phyloP scores from a whole-genome alignment of 2,797 vertebrate species.

The Syngnathus acus region DNA sequence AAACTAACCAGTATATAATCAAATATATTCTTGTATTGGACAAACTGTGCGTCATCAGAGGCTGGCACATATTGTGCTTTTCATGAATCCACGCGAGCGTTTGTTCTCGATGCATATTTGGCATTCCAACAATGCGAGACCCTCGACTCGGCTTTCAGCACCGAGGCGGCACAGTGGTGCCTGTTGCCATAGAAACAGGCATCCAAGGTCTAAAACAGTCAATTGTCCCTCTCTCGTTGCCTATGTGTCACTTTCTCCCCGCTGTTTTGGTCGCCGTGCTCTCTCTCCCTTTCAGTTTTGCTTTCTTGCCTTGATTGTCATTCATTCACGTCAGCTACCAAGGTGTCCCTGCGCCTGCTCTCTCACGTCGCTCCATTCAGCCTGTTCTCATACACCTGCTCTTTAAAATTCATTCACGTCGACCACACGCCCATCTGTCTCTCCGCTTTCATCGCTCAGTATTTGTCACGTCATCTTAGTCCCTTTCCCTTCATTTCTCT shows the following conservation, averaged over 20 bases:
- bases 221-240: constrained; percentile 42
- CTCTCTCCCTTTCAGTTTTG: constrained; percentile 7
- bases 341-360: not conserved
- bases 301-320: constrained; percentile 33
- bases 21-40: not conserved
- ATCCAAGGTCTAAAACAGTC: constrained; percentile 59
- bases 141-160: constrained; percentile 44
- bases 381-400: constrained; percentile 35
- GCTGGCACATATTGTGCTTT: constrained; percentile 2
- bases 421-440: constrained; percentile 39
- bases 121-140: constrained; percentile 49
- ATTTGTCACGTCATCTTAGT: constrained; percentile 35
- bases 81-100: constrained; percentile 10
- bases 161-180: constrained; percentile 62
- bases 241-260: constrained; percentile 20
- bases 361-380: constrained; percentile 44
- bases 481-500: constrained; percentile 44
- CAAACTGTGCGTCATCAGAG: not conserved
- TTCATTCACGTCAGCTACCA: constrained; percentile 36
- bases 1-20: not conserved
- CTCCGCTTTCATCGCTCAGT: constrained; percentile 37
- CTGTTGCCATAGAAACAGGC: constrained; percentile 76
- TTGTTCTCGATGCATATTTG: constrained; percentile 13
- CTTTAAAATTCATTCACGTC: constrained; percentile 55
- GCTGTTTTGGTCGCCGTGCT: constrained; percentile 16